Evolutionary conservation across 2,113 vertebrate species (phyloP).

Genomic region (Dromas ardeola): DNA sequence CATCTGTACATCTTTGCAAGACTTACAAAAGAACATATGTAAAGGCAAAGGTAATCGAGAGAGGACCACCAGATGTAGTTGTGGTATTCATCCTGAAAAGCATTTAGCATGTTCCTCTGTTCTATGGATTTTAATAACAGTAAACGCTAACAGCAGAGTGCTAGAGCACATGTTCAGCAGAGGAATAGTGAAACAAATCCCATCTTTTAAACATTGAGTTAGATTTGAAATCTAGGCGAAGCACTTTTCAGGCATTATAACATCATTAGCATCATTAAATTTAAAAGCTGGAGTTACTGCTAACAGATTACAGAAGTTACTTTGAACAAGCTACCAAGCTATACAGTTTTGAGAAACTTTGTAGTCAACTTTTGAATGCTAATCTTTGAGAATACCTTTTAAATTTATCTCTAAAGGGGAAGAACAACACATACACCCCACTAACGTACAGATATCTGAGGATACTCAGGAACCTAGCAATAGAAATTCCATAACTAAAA

Average conservation of each 20-base stretch:
- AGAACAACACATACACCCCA: accelerated
- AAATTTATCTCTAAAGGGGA: background rate
- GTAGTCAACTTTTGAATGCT: background rate
- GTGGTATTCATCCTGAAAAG: background rate
- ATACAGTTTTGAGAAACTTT: background rate
- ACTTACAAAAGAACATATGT: background rate
- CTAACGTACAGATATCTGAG: background rate
- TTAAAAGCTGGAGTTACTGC: background rate
- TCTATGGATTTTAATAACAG: background rate
- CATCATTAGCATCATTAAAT: background rate
- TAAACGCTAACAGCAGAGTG: background rate
- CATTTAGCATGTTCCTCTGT: background rate
- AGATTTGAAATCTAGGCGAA: background rate
- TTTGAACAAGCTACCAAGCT: background rate
- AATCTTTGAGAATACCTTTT: background rate
- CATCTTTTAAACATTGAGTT: background rate
- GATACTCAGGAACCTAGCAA: background rate
- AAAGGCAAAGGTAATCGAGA: background rate
- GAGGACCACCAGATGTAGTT: background rate
- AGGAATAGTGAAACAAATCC: background rate
- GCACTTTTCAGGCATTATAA: background rate
- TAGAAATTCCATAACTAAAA: background rate
- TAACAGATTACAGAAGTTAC: background rate
- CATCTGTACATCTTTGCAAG: background rate
- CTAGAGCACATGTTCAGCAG: background rate